These are phyloP conservation scores for Tyria jacobaeae DNA, from an alignment of 2,888 invertebrate species.

Conservation along the genomic window DNA sequence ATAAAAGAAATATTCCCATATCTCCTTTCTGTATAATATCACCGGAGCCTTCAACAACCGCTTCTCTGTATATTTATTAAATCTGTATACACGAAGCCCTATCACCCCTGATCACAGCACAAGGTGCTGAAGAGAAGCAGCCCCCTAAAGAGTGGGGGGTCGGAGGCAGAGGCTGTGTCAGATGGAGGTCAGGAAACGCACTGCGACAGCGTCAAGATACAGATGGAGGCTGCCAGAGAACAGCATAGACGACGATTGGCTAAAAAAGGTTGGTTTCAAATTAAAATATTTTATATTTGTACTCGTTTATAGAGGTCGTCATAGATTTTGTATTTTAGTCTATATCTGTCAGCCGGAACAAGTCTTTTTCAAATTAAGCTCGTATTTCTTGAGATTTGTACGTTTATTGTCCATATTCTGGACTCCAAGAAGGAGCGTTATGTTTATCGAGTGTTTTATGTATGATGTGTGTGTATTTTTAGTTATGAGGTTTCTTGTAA, in stretches of 20 bases:
- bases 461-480: too few relatives aligned
- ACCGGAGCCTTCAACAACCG: slow-evolving; percentile 24
- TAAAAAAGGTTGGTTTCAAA: slow-evolving; percentile 72
- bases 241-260: slow-evolving; percentile 76
- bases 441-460: too few relatives aligned
- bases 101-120: slow-evolving; percentile 57
- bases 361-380: too few relatives aligned
- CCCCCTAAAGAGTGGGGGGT: slow-evolving; percentile 75
- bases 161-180: slow-evolving; percentile 70
- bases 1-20: too few relatives aligned
- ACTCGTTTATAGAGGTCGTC: too few relatives aligned
- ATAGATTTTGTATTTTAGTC: too few relatives aligned
- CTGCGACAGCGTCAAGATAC: slow-evolving; percentile 76
- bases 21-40: background rate
- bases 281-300: background rate
- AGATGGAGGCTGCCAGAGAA: slow-evolving; percentile 83
- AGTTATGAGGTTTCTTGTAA: too few relatives aligned
- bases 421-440: too few relatives aligned
- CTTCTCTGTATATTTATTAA: slow-evolving; percentile 25
- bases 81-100: slow-evolving; percentile 52
- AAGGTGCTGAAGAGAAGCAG: slow-evolving; percentile 78
- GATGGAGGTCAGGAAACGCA: slow-evolving; percentile 66
- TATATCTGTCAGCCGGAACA: too few relatives aligned
- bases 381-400: too few relatives aligned
- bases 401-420: too few relatives aligned